Evolutionary conservation across 2,888 invertebrate species (phyloP).

Genomic region (Micropterix aruncella): DNA sequence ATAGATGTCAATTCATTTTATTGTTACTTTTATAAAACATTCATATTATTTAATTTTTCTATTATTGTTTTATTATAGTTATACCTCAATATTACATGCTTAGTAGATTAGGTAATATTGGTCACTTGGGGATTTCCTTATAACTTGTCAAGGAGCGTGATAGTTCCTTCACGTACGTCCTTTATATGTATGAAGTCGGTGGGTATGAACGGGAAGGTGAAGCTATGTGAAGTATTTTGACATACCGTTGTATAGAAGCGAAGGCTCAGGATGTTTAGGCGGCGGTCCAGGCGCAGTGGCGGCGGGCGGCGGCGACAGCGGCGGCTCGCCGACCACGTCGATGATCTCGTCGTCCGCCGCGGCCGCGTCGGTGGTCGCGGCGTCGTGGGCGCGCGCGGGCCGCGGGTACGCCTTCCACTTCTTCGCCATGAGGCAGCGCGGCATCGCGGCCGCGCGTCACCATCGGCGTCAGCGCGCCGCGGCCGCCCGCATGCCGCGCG

Average conservation of each 20-base stretch:
- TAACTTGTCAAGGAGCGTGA: too few relatives aligned
- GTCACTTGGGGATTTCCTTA: too few relatives aligned
- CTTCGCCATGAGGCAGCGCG: constrained; percentile 91
- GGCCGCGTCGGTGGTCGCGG: constrained; percentile 62
- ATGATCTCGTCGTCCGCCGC: constrained; percentile 44
- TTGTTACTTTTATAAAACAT: too few relatives aligned
- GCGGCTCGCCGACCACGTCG: constrained; percentile 77
- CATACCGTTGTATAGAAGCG: constrained; percentile 67
- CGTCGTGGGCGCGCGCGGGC: constrained; percentile 52
- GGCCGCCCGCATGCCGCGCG: constrained; percentile 20
- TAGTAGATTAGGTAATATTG: too few relatives aligned
- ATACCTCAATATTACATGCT: too few relatives aligned
- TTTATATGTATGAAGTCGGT: too few relatives aligned
- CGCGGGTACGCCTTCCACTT: constrained; percentile 85
- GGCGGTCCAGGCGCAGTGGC: constrained; percentile 54
- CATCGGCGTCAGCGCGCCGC: constrained; percentile 36
- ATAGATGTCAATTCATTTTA: too few relatives aligned
- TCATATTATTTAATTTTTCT: too few relatives aligned
- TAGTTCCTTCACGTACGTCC: too few relatives aligned
- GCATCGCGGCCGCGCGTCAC: constrained; percentile 53
- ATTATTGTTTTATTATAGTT: too few relatives aligned
- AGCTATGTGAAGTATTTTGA: too few relatives aligned
- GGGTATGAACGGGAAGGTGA: too few relatives aligned
- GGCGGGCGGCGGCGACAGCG: constrained; percentile 51
- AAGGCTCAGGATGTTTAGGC: constrained; percentile 53